These are phyloP conservation scores for Erpornis zantholeuca DNA, from an alignment of 2,113 vertebrate genomes.

Conservation along the genomic window DNA sequence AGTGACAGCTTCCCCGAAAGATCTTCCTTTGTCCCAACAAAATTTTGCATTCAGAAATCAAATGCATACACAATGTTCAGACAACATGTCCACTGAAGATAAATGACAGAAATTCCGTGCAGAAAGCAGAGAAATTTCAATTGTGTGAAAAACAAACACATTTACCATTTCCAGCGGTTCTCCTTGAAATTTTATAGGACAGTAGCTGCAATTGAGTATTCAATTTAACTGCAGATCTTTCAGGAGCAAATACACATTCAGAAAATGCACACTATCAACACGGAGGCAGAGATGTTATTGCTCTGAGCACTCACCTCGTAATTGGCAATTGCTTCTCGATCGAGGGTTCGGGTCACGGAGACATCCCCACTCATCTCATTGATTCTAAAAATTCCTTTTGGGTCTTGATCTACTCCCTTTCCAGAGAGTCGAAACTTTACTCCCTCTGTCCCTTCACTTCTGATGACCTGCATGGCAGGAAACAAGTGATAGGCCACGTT, in stretches of 20 bases:
- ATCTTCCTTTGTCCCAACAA: not conserved
- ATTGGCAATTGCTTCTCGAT: constrained; percentile 84
- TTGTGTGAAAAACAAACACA: not conserved
- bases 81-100: not conserved
- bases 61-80: not conserved
- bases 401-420: constrained; percentile 90
- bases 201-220: not conserved
- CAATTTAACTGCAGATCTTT: not conserved
- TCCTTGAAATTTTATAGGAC: not conserved
- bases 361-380: constrained; percentile 87
- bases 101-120: not conserved
- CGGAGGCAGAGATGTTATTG: not conserved
- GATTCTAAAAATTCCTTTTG: constrained; percentile 90
- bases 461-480: constrained; percentile 80
- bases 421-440: constrained; percentile 90
- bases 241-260: not conserved
- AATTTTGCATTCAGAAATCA: not conserved
- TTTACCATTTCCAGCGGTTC: not conserved
- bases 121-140: not conserved
- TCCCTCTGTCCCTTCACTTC: constrained; percentile 76
- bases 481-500: not conserved
- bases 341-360: constrained; percentile 84
- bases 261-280: not conserved
- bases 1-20: not conserved
- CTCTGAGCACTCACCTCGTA: constrained; percentile 81